Conservation (phyloP, 2,888 invertebrate genomes). For the Melanostoma mellinum region DNA sequence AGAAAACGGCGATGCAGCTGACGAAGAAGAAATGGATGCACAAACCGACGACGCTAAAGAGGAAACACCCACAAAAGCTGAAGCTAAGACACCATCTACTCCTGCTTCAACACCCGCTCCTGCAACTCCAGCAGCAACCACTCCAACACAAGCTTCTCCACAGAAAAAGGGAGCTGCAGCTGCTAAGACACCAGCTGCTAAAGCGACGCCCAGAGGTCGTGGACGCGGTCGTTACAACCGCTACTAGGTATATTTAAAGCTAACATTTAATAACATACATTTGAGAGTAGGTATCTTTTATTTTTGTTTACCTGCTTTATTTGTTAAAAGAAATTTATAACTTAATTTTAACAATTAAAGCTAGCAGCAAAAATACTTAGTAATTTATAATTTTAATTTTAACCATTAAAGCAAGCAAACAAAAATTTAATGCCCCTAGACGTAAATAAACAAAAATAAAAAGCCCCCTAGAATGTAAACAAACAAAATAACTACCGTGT, state of each 20-base stretch:
- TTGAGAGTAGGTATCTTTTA: no score
- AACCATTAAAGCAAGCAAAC: constrained; percentile 64
- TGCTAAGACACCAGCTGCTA: constrained; percentile 76
- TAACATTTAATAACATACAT: no score
- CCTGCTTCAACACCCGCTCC: constrained; percentile 74
- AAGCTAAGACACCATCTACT: constrained; percentile 75
- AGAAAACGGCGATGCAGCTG: constrained; percentile 74
- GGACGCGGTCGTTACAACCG: constrained; percentile 82
- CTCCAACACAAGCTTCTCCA: constrained; percentile 83
- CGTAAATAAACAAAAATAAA: constrained; percentile 37
- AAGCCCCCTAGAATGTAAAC: no score
- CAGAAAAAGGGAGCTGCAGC: constrained; percentile 75
- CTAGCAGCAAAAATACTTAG: constrained; percentile 7
- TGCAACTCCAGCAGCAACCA: constrained; percentile 79
- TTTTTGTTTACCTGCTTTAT: no score
- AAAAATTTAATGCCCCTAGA: constrained; percentile 65
- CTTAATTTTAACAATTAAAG: not conserved
- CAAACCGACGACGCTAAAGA: constrained; percentile 75
- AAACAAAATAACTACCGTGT: constrained; percentile 15
- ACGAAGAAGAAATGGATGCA: constrained; percentile 78
- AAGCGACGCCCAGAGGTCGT: constrained; percentile 80
- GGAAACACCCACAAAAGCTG: constrained; percentile 75
- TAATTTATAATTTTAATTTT: constrained; percentile 70
- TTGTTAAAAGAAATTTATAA: not conserved
- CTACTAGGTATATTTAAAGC: constrained; percentile 75